Conservation (phyloP, 2,888 invertebrate species). For the Colostygia pectinataria region DNA sequence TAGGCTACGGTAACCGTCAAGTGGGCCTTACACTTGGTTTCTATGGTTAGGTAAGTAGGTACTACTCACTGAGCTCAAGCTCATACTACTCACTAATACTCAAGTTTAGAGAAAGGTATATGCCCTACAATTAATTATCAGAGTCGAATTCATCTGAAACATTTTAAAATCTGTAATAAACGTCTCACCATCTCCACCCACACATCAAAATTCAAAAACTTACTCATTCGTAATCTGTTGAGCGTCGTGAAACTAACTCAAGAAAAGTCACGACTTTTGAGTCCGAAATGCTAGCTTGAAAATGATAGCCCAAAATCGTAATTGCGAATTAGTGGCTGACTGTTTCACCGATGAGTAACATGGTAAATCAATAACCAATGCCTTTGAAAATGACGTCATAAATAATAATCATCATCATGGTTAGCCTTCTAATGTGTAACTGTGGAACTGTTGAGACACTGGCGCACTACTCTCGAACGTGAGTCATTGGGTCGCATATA, state of each 20-base stretch:
- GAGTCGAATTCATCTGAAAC: constrained; percentile 16
- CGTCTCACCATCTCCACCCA: constrained; percentile 19
- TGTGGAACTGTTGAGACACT: too few species aligned
- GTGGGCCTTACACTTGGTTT: too few species aligned
- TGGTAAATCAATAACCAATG: too few species aligned
- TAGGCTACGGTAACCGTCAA: too few species aligned
- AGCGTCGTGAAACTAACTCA: constrained; percentile 49
- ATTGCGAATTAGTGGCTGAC: constrained; percentile 48
- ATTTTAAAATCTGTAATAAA: constrained; percentile 22
- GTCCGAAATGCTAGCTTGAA: constrained; percentile 49
- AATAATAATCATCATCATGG: too few species aligned
- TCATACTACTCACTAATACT: too few species aligned
- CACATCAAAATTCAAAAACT: constrained; percentile 20
- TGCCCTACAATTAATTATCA: constrained; percentile 21
- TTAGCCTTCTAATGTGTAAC: background rate
- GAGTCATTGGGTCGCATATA: too few species aligned
- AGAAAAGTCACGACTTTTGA: constrained; percentile 61
- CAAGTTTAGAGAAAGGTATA: too few species aligned
- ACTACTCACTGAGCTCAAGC: constrained; percentile 1
- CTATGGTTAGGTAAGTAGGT: background rate
- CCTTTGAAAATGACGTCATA: too few species aligned
- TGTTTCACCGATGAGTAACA: constrained; percentile 43
- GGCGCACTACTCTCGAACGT: too few species aligned
- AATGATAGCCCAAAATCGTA: constrained; percentile 66
- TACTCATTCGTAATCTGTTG: constrained; percentile 17